Evolutionary conservation across 2,797 vertebrate species (phyloP), one percentile per base, ranked within the genome.

Genomic region (Muscicapa striata): DNA sequence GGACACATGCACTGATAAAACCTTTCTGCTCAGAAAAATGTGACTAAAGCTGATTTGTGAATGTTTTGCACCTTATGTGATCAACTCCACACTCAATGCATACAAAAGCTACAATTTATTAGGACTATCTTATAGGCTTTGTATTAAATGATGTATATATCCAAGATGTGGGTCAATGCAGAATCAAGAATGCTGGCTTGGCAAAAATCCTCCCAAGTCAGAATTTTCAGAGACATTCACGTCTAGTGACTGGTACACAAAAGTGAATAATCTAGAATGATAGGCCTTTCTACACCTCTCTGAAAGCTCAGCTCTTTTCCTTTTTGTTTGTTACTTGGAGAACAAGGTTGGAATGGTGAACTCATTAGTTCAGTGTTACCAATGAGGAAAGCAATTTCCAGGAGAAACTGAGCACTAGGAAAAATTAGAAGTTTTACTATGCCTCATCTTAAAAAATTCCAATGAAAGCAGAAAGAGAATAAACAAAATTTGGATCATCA

Each of bases 391-490:
- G 22, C 46, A 76, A 51, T 87, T 95, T 84, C 55, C 88, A 78
- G 36, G 46, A 89, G 38, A 55, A 88, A 67, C 23, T 46, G 55
- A 92, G 20, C 75, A 86, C 16, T 55, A 27, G 24, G 45, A 91
- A 36, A 84, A 95, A 64, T 66, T 7, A 5, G 5, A 73, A 92
- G 59, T 51, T 82, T 77, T 75, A 38, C 73, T 38, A 11, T 62
- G 13, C 69, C 78, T 77, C 57, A 54, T 87, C 63, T 69, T 90
- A 21, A 90, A 95, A 97, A 80, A 27, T 38, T 55, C 21, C n/a
- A 57, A 69, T 32, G 29, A 69, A 88, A 89, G 51, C 38, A 95
- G 81, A 75, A 94, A 75, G 45, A 49, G 27, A 74, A 91, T 79
- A 52, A 92, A 40, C 40, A 40, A 95, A 89, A 36, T 88, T 73